A percentile compares a stretch with the other conserved stretches of the same genome.
Evolutionary conservation across 2,888 invertebrate genomes (phyloP).

Genomic region (Nebria brevicollis): DNA sequence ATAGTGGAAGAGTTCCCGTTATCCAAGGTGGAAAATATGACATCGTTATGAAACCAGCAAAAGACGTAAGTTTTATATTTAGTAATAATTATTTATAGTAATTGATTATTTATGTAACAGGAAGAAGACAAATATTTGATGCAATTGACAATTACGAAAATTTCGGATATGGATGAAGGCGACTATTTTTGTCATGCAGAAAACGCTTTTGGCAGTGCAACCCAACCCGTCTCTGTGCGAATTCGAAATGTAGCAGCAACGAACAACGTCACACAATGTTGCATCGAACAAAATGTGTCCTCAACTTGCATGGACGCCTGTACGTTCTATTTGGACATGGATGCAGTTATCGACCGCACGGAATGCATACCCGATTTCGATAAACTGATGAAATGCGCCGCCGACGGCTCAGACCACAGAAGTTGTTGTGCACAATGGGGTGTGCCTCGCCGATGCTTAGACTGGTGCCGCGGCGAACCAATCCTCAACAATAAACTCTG

Average conservation of each 20-base stretch:
- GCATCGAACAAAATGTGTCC: conserved; percentile 82
- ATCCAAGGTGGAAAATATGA: conserved; percentile 81
- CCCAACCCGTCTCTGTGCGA: conserved; percentile 78
- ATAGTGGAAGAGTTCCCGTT: conserved; percentile 77
- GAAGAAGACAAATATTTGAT: conserved; percentile 77
- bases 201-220: conserved; percentile 80
- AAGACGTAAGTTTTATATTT: conserved; percentile 64
- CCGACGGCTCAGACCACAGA: conserved; percentile 84
- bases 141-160: conserved; percentile 78
- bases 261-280: conserved; percentile 83
- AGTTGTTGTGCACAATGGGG: conserved; percentile 84
- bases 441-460: conserved; percentile 82
- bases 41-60: conserved; percentile 69
- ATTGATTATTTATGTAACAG: conserved; percentile 56
- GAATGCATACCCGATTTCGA: conserved; percentile 86
- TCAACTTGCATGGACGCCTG: conserved; percentile 84
- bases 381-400: conserved; percentile 86
- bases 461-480: conserved; percentile 85
- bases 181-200: conserved; percentile 88
- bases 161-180: conserved; percentile 77
- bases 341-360: conserved; percentile 81
- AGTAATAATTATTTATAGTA: neutral
- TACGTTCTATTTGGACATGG: conserved; percentile 84
- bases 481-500: conserved; percentile 74
- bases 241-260: conserved; percentile 72